These are phyloP conservation scores for Ceriagrion tenellum DNA, from an alignment of 2,888 invertebrate genomes.

Conservation along the genomic window DNA sequence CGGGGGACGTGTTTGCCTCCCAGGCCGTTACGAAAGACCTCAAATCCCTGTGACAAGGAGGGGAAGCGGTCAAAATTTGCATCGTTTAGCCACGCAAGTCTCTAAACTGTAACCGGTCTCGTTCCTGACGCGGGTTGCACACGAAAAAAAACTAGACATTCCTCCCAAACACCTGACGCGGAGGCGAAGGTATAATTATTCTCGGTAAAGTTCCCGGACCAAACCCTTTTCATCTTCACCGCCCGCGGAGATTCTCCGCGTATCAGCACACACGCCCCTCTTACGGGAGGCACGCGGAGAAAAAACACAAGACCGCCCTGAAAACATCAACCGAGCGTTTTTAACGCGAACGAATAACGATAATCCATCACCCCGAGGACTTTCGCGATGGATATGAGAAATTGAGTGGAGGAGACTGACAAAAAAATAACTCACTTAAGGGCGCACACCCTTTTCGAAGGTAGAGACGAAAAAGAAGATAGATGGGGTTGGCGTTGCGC, in stretches of 20 bases:
- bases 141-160: background rate
- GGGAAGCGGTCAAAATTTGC: background rate
- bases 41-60: background rate
- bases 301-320: background rate
- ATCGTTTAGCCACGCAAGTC: conserved; percentile 8
- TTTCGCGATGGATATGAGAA: too few species aligned
- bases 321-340: background rate
- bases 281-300: background rate
- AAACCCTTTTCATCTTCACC: background rate
- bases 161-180: background rate
- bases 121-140: background rate
- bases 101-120: background rate
- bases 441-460: too few species aligned
- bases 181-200: background rate
- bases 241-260: background rate
- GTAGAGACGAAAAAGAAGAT: background rate
- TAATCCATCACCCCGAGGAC: too few species aligned
- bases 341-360: too few species aligned
- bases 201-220: conserved; percentile 9
- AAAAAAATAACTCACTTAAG: too few species aligned
- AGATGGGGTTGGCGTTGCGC: background rate
- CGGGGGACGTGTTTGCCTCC: background rate
- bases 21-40: background rate
- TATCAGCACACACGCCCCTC: background rate
- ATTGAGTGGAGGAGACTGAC: too few species aligned